phyloP scores from a whole-genome alignment of 2,888 invertebrate genomes.

The Drosophila mercatorum region DNA sequence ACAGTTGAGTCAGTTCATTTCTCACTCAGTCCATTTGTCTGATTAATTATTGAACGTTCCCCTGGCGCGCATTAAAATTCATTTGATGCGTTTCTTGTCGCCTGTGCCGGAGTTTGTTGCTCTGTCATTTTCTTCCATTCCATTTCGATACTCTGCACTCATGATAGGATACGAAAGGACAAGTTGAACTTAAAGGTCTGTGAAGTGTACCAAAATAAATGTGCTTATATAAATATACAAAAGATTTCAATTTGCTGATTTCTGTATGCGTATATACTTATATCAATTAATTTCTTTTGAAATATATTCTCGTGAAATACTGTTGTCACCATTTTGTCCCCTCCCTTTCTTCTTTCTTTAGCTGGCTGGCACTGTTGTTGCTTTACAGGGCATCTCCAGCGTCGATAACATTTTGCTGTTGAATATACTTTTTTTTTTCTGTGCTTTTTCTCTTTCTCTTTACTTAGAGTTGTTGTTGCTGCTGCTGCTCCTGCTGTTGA shows the following conservation, averaged over 20 bases:
- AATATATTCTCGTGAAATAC: not conserved
- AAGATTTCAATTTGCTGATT: not conserved
- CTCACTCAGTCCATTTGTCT: constrained; percentile 54
- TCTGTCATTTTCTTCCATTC: constrained; percentile 18
- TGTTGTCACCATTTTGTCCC: not conserved
- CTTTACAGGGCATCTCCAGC: constrained; percentile 9
- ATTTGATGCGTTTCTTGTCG: constrained; percentile 72
- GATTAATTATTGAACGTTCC: constrained; percentile 68
- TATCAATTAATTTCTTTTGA: not conserved
- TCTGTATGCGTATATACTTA: not conserved
- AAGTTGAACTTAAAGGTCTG: not conserved
- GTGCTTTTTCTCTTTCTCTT: not conserved
- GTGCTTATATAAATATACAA: not conserved
- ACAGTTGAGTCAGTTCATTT: constrained; percentile 16
- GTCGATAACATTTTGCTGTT: not conserved
- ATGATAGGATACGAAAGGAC: not conserved
- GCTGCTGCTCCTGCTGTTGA: constrained; percentile 20
- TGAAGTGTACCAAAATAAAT: not conserved
- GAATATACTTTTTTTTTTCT: constrained; percentile 5
- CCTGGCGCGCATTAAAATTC: constrained; percentile 68
- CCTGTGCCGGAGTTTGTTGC: constrained; percentile 52
- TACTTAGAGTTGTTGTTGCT: constrained; percentile 4
- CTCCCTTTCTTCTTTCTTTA: not conserved
- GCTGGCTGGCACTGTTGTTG: not conserved
- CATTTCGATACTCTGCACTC: constrained; percentile 13